Conservation (phyloP, 2,797 vertebrate species). For the Harpagifer antarcticus region DNA sequence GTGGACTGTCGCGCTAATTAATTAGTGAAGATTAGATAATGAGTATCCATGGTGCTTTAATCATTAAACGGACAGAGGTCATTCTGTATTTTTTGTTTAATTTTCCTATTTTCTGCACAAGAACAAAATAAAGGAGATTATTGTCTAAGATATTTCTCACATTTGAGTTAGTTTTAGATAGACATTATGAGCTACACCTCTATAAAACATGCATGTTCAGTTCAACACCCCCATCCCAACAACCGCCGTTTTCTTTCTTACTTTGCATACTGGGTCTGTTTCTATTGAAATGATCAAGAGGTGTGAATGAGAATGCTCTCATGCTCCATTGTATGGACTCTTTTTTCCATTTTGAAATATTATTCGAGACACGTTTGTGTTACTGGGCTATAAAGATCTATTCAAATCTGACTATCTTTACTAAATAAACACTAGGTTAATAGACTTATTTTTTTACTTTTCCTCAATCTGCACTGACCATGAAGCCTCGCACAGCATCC, state of each 20-base stretch:
- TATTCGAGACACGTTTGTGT: neutral
- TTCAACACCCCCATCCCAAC: neutral
- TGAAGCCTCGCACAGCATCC: conserved; percentile 42
- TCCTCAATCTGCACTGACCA: neutral
- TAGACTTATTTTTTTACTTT: neutral
- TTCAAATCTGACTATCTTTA: neutral
- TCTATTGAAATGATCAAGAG: neutral
- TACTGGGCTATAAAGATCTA: no score
- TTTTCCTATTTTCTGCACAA: neutral
- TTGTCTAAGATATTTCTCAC: neutral
- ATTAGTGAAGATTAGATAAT: neutral
- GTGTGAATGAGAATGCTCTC: neutral
- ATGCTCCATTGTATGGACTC: neutral
- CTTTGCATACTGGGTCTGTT: neutral
- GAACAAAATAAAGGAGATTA: neutral
- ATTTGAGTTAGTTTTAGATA: neutral
- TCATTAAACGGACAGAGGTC: no score
- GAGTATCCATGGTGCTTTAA: neutral
- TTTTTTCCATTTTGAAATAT: conserved; percentile 4
- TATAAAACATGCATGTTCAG: neutral
- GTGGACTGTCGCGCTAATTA: neutral
- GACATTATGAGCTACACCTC: neutral
- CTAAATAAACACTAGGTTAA: conserved; percentile 1
- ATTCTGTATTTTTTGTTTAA: neutral
- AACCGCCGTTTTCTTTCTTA: neutral